Evolutionary conservation across 2,113 vertebrate genomes (phyloP), one percentile per base, ranked within the genome.

Genomic region (Silurus glanis): DNA sequence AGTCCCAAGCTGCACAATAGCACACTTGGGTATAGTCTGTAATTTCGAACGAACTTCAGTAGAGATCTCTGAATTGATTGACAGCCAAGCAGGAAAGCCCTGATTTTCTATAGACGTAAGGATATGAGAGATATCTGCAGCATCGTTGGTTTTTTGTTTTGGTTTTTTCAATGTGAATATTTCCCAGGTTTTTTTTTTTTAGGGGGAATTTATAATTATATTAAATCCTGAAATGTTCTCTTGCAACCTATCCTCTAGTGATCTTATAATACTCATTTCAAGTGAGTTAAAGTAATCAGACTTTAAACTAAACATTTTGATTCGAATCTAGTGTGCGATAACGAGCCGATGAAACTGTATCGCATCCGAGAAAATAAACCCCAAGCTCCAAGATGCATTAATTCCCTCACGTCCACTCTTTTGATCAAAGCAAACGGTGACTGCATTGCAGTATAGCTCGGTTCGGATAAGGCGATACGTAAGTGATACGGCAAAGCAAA

Each of bases 1-100:
- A 56, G 51, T 84, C 83, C 83, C 83, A 84, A 84, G 49, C 17
- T 55, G 0, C 56, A 84, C 14, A 74, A 13, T 7, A 21, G 8
- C 55, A 37, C 55, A 19, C 58, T 45, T 61, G 28, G 25, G 59
- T 76, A 13, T 1, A 59, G 49, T 25, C 51, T 25, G 51, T 78
- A 55, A 78, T 47, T 80, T 23, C 61, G 56, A 19, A 28, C 23
- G 56, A 23, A 61, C 9, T 21, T 47, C 10, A 5, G 37, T 61
- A 61, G 56, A 61, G 9, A 47, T 61, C 56, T 61, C 28, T 0
- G 55, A 47, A 61, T 1, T 61, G 78, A 80, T 14, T 61, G 56
- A 47, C 28, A 23, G 56, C 56, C 56, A 61, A 45, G 78, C 19
- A 47, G 56, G 78, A 80, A 61, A 21, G 0, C 28, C 78, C 28